Evolutionary conservation across 2,113 vertebrate genomes (phyloP).

Genomic region (Alouatta palliata): DNA sequence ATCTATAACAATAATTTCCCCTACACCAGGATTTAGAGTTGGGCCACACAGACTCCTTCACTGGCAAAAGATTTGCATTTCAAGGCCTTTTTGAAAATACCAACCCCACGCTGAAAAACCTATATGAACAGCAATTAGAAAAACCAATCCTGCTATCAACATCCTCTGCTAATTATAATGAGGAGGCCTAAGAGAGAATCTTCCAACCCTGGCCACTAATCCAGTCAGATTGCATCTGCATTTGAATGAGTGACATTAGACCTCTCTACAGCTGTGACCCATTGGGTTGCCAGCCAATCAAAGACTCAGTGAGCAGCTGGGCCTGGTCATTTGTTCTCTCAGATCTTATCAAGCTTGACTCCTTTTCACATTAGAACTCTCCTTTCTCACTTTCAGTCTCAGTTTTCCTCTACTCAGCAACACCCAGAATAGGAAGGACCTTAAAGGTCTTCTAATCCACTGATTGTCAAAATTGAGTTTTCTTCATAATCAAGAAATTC

Average conservation of each 20-base stretch:
- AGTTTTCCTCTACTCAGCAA: slow-evolving; percentile 48
- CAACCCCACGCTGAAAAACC: neutral
- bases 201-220: slow-evolving; percentile 35
- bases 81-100: slow-evolving; percentile 26
- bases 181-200: slow-evolving; percentile 36
- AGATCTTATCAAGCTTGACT: slow-evolving; percentile 37
- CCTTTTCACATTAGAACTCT: neutral
- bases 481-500: neutral
- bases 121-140: slow-evolving; percentile 40
- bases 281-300: slow-evolving; percentile 37
- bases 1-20: neutral
- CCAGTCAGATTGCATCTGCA: slow-evolving; percentile 32
- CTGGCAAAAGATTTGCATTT: slow-evolving; percentile 21
- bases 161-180: neutral
- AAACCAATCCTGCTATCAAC: neutral
- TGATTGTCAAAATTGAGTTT: slow-evolving; percentile 8
- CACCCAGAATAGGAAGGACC: neutral
- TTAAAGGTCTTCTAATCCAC: slow-evolving; percentile 29
- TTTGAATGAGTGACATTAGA: slow-evolving; percentile 55
- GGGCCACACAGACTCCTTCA: neutral
- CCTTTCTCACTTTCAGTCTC: slow-evolving; percentile 20
- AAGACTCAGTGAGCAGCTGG: slow-evolving; percentile 12
- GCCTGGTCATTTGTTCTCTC: slow-evolving; percentile 33
- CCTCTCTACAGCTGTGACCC: slow-evolving; percentile 47
- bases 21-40: neutral